Evolutionary conservation across 2,888 invertebrate genomes (phyloP).

Genomic region (Aradus depressus): DNA sequence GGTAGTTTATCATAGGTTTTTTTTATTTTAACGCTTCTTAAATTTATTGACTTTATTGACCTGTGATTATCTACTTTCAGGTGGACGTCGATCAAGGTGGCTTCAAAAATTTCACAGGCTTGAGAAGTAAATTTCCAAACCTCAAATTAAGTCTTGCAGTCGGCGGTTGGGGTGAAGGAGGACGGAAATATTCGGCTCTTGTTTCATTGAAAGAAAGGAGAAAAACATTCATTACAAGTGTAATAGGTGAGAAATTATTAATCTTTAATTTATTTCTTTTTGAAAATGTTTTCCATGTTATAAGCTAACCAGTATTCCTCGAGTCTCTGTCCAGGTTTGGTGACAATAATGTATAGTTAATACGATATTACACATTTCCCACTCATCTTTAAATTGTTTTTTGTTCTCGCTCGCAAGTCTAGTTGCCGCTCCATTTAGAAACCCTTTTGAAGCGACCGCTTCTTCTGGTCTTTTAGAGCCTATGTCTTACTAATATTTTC

Average conservation of each 20-base stretch:
- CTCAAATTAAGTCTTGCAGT: slow-evolving; percentile 71
- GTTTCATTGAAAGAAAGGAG: slow-evolving; percentile 58
- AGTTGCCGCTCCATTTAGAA: too few species aligned
- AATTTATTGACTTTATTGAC: slow-evolving; percentile 7
- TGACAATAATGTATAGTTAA: too few species aligned
- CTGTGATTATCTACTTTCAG: slow-evolving; percentile 37
- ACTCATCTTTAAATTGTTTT: too few species aligned
- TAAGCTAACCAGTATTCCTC: too few species aligned
- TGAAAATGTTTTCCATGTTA: too few species aligned
- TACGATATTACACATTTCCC: too few species aligned
- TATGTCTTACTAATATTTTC: too few species aligned
- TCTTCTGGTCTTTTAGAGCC: too few species aligned
- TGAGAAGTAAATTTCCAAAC: slow-evolving; percentile 56
- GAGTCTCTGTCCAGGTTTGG: too few species aligned
- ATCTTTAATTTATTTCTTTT: neutral
- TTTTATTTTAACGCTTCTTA: neutral
- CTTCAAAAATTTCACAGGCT: slow-evolving; percentile 64
- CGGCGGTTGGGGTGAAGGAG: slow-evolving; percentile 87
- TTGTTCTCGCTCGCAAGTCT: too few species aligned
- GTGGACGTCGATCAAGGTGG: slow-evolving; percentile 63
- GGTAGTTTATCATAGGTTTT: too few species aligned
- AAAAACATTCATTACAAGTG: slow-evolving; percentile 58
- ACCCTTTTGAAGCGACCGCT: too few species aligned
- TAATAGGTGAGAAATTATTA: slow-evolving; percentile 49
- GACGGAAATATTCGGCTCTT: slow-evolving; percentile 74